Percentiles rank a stretch among this genome's conserved stretches.
Conservation (phyloP, 2,888 invertebrate species). For the Coelinius sp. region DNA sequence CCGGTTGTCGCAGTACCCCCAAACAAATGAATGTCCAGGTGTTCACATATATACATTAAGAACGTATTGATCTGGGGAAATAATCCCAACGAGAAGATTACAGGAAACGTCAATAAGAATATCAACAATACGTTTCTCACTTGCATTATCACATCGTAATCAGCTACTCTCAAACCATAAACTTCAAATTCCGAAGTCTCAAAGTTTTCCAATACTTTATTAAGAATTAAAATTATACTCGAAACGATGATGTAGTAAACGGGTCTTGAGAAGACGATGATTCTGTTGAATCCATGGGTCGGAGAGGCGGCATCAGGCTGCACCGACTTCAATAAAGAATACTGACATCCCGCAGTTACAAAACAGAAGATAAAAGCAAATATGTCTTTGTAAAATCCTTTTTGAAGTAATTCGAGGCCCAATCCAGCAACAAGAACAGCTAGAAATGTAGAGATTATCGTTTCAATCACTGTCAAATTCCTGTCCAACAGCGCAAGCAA, state of each 20-base stretch:
- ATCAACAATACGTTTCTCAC: slow-evolving; percentile 83
- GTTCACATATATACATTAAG: slow-evolving; percentile 95
- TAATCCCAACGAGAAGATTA: slow-evolving; percentile 94
- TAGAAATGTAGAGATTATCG: slow-evolving; percentile 84
- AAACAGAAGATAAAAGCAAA: slow-evolving; percentile 96
- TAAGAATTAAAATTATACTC: slow-evolving; percentile 62
- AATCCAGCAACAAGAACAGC: slow-evolving; percentile 89
- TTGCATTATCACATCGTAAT: slow-evolving; percentile 77
- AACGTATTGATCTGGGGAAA: slow-evolving; percentile 99
- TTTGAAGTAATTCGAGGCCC: slow-evolving; percentile 86
- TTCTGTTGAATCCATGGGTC: slow-evolving; percentile 96
- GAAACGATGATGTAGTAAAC: slow-evolving; percentile 91
- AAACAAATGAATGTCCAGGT: slow-evolving; percentile 91
- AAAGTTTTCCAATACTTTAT: slow-evolving; percentile 68
- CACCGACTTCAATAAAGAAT: slow-evolving; percentile 96
- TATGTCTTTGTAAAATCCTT: slow-evolving; percentile 91
- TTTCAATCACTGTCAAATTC: slow-evolving; percentile 87
- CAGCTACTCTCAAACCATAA: slow-evolving; percentile 72
- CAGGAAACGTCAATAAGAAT: slow-evolving; percentile 90
- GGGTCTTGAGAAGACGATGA: slow-evolving; percentile 93
- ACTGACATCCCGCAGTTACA: slow-evolving; percentile 98
- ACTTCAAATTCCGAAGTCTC: slow-evolving; percentile 69
- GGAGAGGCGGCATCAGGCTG: slow-evolving; percentile 99
- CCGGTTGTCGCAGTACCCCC: slow-evolving; percentile 92
- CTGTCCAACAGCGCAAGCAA: slow-evolving; percentile 93